Conservation (phyloP, 1,140 invertebrate genomes). For the Bombus picipes region DNA sequence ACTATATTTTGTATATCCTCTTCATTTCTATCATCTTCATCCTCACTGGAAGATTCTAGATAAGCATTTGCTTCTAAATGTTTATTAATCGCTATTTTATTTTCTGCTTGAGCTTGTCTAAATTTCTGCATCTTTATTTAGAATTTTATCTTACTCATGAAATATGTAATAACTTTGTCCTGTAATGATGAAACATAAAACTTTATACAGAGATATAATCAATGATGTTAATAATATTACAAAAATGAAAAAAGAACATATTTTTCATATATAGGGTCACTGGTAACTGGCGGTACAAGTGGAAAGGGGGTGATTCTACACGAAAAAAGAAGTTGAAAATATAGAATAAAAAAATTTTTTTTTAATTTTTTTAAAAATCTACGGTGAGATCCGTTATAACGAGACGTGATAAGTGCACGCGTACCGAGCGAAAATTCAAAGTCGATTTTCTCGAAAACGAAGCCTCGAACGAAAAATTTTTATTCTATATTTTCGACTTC, state of each 20-base stretch:
- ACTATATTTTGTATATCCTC: constrained; percentile 73
- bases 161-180: not conserved
- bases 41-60: constrained; percentile 76
- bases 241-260: not conserved
- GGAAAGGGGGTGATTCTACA: too few species aligned
- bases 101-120: constrained; percentile 83
- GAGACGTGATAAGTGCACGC: too few species aligned
- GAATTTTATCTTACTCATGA: not conserved
- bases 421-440: too few species aligned
- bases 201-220: too few species aligned
- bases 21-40: constrained; percentile 76
- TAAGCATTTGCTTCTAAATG: constrained; percentile 82
- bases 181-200: not conserved
- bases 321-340: too few species aligned
- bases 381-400: too few species aligned
- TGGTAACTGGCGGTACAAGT: too few species aligned
- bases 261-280: not conserved
- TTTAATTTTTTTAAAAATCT: too few species aligned
- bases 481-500: too few species aligned
- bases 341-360: too few species aligned
- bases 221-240: not conserved
- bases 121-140: constrained; percentile 81
- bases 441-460: too few species aligned
- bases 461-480: too few species aligned
- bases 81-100: constrained; percentile 85